These are phyloP conservation scores for Noctua fimbriata DNA, from an alignment of 2,888 invertebrate species.

Conservation along the genomic window DNA sequence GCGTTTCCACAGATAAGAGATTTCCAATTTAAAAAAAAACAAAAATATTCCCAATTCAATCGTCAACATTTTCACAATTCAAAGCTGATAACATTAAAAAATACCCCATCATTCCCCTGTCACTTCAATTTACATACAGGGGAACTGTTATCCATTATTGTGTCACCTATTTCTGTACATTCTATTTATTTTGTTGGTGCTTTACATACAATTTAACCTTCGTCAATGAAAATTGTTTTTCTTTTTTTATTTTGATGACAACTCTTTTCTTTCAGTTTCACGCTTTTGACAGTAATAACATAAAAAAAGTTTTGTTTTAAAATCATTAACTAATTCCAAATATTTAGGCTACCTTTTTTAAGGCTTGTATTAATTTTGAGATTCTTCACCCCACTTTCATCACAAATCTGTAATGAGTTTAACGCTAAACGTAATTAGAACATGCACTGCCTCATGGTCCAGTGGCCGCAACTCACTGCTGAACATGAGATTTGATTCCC, in stretches of 20 bases:
- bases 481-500: no score
- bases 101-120: constrained; percentile 46
- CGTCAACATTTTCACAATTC: constrained; percentile 44
- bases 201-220: constrained; percentile 24
- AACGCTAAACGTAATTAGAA: not conserved
- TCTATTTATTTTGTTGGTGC: constrained; percentile 36
- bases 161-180: constrained; percentile 27
- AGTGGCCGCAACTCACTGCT: no score
- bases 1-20: not conserved
- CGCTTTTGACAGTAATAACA: not conserved
- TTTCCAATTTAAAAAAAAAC: constrained; percentile 17
- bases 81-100: constrained; percentile 43
- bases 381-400: not conserved
- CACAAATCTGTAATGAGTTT: not conserved
- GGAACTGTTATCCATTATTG: constrained; percentile 51
- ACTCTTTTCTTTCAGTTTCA: not conserved
- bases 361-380: not conserved
- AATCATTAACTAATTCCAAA: not conserved
- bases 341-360: not conserved
- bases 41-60: constrained; percentile 36
- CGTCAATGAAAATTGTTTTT: constrained; percentile 5
- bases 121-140: constrained; percentile 42
- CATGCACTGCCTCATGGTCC: no score
- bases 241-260: not conserved
- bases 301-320: not conserved